A percentile compares a stretch with the other conserved stretches of the same genome.
Conservation (phyloP, 2,797 vertebrate species). For the Bovichtus variegatus region DNA sequence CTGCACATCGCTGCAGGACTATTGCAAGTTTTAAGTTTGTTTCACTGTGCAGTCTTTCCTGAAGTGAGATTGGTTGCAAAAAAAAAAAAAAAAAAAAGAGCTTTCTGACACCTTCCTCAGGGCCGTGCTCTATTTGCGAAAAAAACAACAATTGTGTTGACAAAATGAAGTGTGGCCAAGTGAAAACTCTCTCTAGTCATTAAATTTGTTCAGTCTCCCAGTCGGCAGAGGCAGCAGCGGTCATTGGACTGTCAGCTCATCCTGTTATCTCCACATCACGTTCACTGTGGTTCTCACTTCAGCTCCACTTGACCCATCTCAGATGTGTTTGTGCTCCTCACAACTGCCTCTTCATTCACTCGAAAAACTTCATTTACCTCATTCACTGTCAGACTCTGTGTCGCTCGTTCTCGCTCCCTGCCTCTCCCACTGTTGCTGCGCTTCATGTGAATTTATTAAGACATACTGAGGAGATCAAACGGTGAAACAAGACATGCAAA, state of each 20-base stretch:
- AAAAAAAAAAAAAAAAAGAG: slow-evolving; percentile 12
- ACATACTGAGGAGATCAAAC: slow-evolving; percentile 21
- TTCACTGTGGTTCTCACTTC: slow-evolving; percentile 57
- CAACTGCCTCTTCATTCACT: slow-evolving; percentile 35
- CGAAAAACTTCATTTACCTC: slow-evolving; percentile 55
- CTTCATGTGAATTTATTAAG: slow-evolving; percentile 3
- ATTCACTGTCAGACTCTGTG: background rate
- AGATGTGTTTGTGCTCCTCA: slow-evolving; percentile 40
- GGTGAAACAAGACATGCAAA: background rate
- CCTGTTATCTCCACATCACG: slow-evolving; percentile 71
- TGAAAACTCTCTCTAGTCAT: slow-evolving; percentile 64
- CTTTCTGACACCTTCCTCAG: slow-evolving; percentile 38
- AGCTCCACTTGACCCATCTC: slow-evolving; percentile 61
- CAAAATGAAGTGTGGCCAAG: slow-evolving; percentile 61
- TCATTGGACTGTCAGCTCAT: slow-evolving; percentile 47
- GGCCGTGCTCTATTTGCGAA: slow-evolving; percentile 42
- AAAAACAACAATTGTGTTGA: slow-evolving; percentile 55
- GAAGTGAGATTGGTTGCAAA: slow-evolving; percentile 18
- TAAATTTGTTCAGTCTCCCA: slow-evolving; percentile 70
- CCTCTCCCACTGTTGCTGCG: slow-evolving; percentile 14
- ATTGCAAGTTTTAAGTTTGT: slow-evolving; percentile 9
- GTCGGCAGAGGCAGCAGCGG: slow-evolving; percentile 32
- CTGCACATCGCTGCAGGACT: background rate
- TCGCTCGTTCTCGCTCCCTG: background rate
- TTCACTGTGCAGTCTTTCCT: slow-evolving; percentile 7